Evolutionary conservation across 2,888 invertebrate genomes (phyloP), one percentile per base, ranked within the genome.

Genomic region (Ditula angustiorana): DNA sequence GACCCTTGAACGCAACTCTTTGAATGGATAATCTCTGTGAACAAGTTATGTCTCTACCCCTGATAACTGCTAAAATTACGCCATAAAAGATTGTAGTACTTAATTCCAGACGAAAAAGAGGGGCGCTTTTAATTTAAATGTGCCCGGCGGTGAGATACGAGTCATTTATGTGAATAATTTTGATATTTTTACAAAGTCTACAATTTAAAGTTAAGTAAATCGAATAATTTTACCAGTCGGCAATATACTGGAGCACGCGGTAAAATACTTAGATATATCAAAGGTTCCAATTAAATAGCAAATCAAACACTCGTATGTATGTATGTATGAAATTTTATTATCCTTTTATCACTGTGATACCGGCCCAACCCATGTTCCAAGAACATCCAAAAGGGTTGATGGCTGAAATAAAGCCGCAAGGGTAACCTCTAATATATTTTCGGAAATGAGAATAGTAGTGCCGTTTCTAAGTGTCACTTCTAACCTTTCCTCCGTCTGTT

Each of bases 401-500:
- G 61, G 28, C 56, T 44, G 41, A 52, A 63, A 63, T 52, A 63
- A 57, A 63, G 33, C 63, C 44, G 33, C 57, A 23, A 24, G 63
- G 50, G 50, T 57, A 58, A 63, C 57, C 53, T 46, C 58, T 58
- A 64, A 53, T 59, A 64, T 58, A 64, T 64, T 52, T 64, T 64
- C 64, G 64, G 64, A 64, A 64, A 64, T 64, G 64, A 64, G 64
- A 64, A 59, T 47, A 64, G 63, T 58, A 64, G 58, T 59, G 28
- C 59, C 64, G 59, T 47, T 73, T 71, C 68, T 70, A 73, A 73
- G 72, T 75, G 81, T 73, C 81, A 76, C 73, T 63, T 83, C 81
- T 82, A 79, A 78, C 73, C 76, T 77, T 84, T 83, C 74, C 69
- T 73, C 67, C 69, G 74, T 80, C 83, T 81, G 75, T 79, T 76